Conservation (phyloP, 1,140 invertebrate species). For the Calosoma granatense region DNA sequence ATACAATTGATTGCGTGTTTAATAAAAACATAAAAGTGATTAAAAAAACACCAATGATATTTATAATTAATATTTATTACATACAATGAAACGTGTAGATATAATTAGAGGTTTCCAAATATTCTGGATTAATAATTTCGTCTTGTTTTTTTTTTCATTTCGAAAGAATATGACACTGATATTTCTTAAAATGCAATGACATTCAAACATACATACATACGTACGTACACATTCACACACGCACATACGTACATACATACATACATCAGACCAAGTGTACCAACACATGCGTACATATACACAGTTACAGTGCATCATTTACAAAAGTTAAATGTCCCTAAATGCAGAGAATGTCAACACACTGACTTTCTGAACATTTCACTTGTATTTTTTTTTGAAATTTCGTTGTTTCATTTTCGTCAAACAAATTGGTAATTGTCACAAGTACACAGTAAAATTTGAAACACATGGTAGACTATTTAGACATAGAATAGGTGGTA, state of each 20-base stretch:
- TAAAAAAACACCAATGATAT: no score
- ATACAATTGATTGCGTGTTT: no score
- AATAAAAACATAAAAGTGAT: no score
- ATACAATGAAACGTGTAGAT: background rate
- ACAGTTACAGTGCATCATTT: slow-evolving; percentile 4
- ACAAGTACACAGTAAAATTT: background rate
- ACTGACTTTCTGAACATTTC: background rate
- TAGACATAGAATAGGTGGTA: background rate
- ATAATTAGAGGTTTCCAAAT: background rate
- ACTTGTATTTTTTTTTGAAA: no score
- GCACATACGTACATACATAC: no score
- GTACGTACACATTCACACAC: background rate
- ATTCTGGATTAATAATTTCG: background rate
- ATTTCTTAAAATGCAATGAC: slow-evolving; percentile 2
- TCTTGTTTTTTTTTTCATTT: background rate
- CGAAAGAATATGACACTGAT: slow-evolving; percentile 5
- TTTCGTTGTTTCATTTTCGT: background rate
- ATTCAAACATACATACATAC: background rate
- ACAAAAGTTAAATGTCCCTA: background rate
- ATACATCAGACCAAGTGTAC: no score
- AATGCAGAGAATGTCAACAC: background rate
- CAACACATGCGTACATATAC: no score
- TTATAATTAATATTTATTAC: slow-evolving; percentile 4
- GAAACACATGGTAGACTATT: background rate
- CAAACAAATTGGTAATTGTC: no score